These are phyloP conservation scores for Euproctis similis DNA, from an alignment of 2,888 invertebrate species.

Conservation along the genomic window DNA sequence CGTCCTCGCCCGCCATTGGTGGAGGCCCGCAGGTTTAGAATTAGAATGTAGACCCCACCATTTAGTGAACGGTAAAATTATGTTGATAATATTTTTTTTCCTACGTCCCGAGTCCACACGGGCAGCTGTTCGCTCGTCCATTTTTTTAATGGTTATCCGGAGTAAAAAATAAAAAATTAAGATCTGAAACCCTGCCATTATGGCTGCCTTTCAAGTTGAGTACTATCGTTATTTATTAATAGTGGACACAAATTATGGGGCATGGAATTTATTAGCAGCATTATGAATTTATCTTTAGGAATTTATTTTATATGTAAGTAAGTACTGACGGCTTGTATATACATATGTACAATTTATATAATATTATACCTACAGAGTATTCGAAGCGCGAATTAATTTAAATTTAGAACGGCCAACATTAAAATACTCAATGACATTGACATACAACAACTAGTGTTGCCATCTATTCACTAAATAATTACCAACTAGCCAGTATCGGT, in stretches of 20 bases:
- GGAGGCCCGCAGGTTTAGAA: slow-evolving; percentile 70
- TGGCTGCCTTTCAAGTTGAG: slow-evolving; percentile 6
- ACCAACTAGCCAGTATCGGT: too few relatives aligned
- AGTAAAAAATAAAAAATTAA: slow-evolving; percentile 27
- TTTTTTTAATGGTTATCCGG: slow-evolving; percentile 21
- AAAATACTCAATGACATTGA: slow-evolving; percentile 18
- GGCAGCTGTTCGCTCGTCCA: slow-evolving; percentile 48
- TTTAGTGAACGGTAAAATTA: slow-evolving; percentile 71
- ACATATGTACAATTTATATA: too few relatives aligned
- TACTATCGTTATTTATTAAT: slow-evolving; percentile 3
- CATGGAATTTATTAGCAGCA: slow-evolving; percentile 11
- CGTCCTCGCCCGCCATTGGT: slow-evolving; percentile 73
- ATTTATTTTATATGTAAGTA: too few relatives aligned
- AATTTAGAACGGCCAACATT: slow-evolving; percentile 10
- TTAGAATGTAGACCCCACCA: slow-evolving; percentile 75
- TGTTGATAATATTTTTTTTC: slow-evolving; percentile 57
- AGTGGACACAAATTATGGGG: slow-evolving; percentile 2
- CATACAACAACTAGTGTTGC: slow-evolving; percentile 11
- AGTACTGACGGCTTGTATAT: too few relatives aligned
- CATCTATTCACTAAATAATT: slow-evolving; percentile 16
- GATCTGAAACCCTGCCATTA: slow-evolving; percentile 25
- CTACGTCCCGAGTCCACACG: slow-evolving; percentile 59
- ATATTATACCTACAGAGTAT: too few relatives aligned
- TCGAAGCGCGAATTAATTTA: too few relatives aligned
- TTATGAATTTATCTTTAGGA: slow-evolving; percentile 7